Conservation (phyloP, 2,113 vertebrate genomes). For the Apodemus speciosus region DNA sequence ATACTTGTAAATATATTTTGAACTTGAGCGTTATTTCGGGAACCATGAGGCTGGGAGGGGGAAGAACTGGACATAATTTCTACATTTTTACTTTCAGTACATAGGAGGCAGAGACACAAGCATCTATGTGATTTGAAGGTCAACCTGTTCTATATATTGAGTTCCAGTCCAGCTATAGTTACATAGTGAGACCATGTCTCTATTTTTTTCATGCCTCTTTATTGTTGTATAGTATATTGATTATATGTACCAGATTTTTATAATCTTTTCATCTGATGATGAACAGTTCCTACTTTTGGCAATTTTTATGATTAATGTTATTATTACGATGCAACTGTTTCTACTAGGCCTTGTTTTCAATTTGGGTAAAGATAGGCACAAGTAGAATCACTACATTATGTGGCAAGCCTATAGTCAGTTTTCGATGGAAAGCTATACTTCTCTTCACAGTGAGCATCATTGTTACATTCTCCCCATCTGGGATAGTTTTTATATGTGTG, state of each 20-base stretch:
- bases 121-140: background rate
- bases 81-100: background rate
- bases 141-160: background rate
- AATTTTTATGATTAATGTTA: background rate
- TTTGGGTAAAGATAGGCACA: background rate
- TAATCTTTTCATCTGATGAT: background rate
- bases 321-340: background rate
- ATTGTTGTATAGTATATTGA: background rate
- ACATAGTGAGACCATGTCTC: no score
- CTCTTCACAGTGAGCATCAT: background rate
- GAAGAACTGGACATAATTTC: no score
- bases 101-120: background rate
- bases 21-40: no score
- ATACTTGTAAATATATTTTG: no score
- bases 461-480: background rate
- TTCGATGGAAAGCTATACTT: background rate
- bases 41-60: no score
- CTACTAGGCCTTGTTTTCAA: background rate
- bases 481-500: no score
- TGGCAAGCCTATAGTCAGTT: background rate
- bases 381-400: background rate
- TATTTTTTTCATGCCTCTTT: background rate
- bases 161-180: background rate
- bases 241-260: background rate
- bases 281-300: background rate